Evolutionary conservation across 2,797 vertebrate species (phyloP).

Genomic region (Gallinago solitaria): DNA sequence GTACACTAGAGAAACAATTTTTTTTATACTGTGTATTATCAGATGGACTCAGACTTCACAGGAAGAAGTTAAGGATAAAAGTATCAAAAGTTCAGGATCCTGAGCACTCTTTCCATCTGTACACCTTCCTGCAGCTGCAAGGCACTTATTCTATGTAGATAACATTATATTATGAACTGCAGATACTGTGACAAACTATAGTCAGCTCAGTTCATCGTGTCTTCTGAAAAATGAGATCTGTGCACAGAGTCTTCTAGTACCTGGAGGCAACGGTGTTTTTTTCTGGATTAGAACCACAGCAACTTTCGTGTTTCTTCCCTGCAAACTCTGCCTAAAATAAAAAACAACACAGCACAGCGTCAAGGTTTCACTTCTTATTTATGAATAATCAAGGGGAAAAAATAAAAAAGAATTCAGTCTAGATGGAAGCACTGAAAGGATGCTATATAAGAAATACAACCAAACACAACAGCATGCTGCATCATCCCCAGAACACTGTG

Average conservation of each 20-base stretch:
- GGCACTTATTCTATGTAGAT: background rate
- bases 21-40: background rate
- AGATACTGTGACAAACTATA: background rate
- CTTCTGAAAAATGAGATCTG: background rate
- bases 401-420: background rate
- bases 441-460: background rate
- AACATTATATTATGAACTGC: background rate
- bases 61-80: background rate
- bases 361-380: background rate
- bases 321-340: constrained; percentile 89
- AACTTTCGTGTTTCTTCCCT: constrained; percentile 97
- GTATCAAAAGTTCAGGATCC: background rate
- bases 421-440: background rate
- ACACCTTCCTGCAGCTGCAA: background rate
- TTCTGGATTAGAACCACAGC: constrained; percentile 98
- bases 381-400: background rate
- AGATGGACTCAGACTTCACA: background rate
- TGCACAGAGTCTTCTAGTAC: constrained; percentile 67
- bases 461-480: background rate
- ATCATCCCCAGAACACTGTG: background rate
- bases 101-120: background rate
- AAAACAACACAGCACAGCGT: background rate
- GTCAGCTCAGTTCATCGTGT: background rate
- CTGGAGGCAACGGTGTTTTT: constrained; percentile 96
- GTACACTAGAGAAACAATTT: background rate